Conservation (phyloP, 1,140 invertebrate species). For the Hylaeus anthracinus region DNA sequence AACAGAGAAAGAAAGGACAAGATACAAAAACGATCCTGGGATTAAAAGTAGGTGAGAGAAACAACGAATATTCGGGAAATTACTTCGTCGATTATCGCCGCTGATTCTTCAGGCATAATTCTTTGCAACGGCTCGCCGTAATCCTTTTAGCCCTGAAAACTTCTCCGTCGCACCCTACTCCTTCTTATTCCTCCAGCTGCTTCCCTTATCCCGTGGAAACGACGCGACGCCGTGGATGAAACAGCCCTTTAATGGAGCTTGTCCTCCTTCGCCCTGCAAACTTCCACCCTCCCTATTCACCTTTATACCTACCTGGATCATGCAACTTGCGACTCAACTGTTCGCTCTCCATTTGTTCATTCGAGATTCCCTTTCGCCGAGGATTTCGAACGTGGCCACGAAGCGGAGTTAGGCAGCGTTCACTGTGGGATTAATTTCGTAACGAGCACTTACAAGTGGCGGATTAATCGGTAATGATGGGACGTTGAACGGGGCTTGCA, state of each 20-base stretch:
- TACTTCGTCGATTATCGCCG: slow-evolving; percentile 59
- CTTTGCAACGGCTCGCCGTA: slow-evolving; percentile 41
- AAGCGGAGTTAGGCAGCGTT: too few species aligned
- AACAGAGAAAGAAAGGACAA: neutral
- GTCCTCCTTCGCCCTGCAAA: slow-evolving; percentile 36
- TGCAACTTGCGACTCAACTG: slow-evolving; percentile 43
- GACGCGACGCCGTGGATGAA: slow-evolving; percentile 31
- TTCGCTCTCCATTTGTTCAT: slow-evolving; percentile 54
- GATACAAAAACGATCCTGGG: neutral
- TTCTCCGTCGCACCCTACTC: slow-evolving; percentile 1
- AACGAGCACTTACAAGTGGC: too few species aligned
- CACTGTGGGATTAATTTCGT: too few species aligned
- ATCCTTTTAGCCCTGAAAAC: slow-evolving; percentile 58
- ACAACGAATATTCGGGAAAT: slow-evolving; percentile 45
- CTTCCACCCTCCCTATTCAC: slow-evolving; percentile 46
- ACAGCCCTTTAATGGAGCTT: slow-evolving; percentile 43
- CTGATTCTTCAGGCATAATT: slow-evolving; percentile 43
- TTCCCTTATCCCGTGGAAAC: slow-evolving; percentile 3
- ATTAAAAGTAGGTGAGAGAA: neutral
- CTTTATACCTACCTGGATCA: slow-evolving; percentile 33
- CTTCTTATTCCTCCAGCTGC: slow-evolving; percentile 8
- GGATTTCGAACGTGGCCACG: neutral
- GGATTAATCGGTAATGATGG: too few species aligned
- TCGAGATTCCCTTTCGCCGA: slow-evolving; percentile 35
- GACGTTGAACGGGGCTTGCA: too few species aligned